phyloP scores from a whole-genome alignment of 1,140 invertebrate species.

The Medauroidea extradentata region DNA sequence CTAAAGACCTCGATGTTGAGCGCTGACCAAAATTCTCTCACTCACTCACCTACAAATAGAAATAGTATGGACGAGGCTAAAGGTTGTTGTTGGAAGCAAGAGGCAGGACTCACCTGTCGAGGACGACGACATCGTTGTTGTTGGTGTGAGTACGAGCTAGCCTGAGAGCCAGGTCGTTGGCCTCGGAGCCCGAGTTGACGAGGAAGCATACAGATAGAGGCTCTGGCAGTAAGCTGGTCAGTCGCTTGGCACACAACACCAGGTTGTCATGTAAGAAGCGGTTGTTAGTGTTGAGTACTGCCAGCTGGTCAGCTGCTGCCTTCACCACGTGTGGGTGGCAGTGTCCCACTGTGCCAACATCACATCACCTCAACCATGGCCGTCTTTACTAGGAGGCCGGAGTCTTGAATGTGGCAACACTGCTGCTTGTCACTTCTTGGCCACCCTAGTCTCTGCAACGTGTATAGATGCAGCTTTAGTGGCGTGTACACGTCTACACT shows the following conservation, averaged over 20 bases:
- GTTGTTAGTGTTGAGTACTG: constrained; percentile 85
- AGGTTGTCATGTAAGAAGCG: constrained; percentile 94
- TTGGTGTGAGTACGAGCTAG: constrained; percentile 86
- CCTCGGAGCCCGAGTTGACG: constrained; percentile 99
- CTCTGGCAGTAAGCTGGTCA: constrained; percentile 76
- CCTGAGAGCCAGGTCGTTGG: constrained; percentile 94
- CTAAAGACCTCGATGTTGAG: no score
- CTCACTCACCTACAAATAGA: no score
- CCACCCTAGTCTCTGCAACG: no score
- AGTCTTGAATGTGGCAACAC: no score
- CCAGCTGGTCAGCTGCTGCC: constrained; percentile 85
- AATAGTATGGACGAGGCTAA: no score
- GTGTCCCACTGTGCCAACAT: constrained; percentile 77
- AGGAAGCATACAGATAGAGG: constrained; percentile 90
- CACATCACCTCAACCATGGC: neutral
- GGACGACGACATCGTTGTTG: constrained; percentile 81
- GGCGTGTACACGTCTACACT: no score
- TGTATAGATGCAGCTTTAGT: no score
- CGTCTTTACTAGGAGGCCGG: no score
- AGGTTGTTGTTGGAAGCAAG: no score
- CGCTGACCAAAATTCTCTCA: no score
- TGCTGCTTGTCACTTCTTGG: no score
- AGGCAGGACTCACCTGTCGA: constrained; percentile 92
- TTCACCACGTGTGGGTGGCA: constrained; percentile 91
- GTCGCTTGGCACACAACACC: constrained; percentile 81